Evolutionary conservation across 2,113 vertebrate genomes (phyloP).

Genomic region (Hemiprocne comata): DNA sequence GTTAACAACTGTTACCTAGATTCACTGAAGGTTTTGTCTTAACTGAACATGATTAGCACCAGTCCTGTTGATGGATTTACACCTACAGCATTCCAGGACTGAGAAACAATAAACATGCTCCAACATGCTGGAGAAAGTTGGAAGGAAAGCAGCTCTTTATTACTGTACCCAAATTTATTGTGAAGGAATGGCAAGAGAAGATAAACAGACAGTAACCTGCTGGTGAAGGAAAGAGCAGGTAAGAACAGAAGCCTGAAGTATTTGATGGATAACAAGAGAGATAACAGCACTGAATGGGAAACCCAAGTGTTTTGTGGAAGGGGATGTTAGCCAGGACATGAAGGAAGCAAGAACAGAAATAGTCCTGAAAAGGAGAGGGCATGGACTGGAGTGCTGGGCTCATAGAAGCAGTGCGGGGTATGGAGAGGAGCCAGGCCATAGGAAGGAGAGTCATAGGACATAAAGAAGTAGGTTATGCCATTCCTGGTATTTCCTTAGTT

Average conservation of each 20-base stretch:
- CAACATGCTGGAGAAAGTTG: background rate
- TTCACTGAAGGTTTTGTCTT: background rate
- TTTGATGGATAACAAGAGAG: background rate
- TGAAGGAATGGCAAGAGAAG: background rate
- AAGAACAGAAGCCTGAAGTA: background rate
- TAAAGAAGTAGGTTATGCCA: background rate
- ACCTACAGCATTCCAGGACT: background rate
- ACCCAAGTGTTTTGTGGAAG: background rate
- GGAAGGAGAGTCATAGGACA: background rate
- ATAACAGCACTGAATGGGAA: background rate
- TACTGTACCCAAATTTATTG: background rate
- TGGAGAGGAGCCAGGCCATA: background rate
- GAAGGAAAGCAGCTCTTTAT: background rate
- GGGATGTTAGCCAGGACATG: background rate
- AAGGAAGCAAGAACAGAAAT: background rate
- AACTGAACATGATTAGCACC: background rate
- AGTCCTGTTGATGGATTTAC: background rate
- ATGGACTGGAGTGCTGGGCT: background rate
- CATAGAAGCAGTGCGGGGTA: background rate
- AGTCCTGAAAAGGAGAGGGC: background rate
- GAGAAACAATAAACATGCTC: background rate
- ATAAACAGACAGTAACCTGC: background rate
- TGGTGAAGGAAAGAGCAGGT: background rate
- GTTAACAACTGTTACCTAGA: background rate
- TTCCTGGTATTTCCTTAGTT: background rate